These are phyloP conservation scores for Hepsetus odoe DNA, from an alignment of 2,113 vertebrate species.

Conservation along the genomic window DNA sequence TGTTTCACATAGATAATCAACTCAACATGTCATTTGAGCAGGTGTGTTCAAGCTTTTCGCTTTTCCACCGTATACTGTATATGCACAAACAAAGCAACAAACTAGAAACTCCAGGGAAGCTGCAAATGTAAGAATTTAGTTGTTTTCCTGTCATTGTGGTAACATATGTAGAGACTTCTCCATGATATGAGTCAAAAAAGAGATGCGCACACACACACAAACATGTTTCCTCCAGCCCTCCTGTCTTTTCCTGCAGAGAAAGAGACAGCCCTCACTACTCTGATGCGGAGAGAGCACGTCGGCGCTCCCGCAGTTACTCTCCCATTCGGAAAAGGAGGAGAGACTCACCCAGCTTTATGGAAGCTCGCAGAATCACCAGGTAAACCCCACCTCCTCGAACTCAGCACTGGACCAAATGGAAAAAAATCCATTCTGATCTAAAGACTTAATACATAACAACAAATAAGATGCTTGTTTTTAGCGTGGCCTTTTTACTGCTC, in stretches of 20 bases:
- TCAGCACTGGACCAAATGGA: too few relatives aligned
- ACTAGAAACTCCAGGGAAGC: too few relatives aligned
- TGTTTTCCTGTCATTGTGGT: background rate
- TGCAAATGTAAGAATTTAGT: too few relatives aligned
- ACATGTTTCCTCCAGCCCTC: background rate
- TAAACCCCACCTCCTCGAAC: slow-evolving; percentile 56
- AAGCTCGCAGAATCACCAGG: slow-evolving; percentile 97
- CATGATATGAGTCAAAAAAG: background rate
- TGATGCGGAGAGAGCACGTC: slow-evolving; percentile 83
- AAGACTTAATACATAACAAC: too few relatives aligned
- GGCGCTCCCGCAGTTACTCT: slow-evolving; percentile 95
- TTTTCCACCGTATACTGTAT: too few relatives aligned
- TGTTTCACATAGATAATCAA: too few relatives aligned
- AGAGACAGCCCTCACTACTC: slow-evolving; percentile 87
- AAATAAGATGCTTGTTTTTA: too few relatives aligned
- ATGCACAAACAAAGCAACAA: too few relatives aligned
- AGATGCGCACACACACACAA: background rate
- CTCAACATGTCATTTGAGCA: too few relatives aligned
- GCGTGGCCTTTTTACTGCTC: too few relatives aligned
- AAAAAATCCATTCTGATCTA: too few relatives aligned
- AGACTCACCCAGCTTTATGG: slow-evolving; percentile 98
- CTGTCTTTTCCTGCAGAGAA: slow-evolving; percentile 73
- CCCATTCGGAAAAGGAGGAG: slow-evolving; percentile 95
- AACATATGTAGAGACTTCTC: background rate
- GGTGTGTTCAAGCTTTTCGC: too few relatives aligned